These are phyloP conservation scores for Amiota minor DNA, from an alignment of 2,888 invertebrate species.

Conservation along the genomic window DNA sequence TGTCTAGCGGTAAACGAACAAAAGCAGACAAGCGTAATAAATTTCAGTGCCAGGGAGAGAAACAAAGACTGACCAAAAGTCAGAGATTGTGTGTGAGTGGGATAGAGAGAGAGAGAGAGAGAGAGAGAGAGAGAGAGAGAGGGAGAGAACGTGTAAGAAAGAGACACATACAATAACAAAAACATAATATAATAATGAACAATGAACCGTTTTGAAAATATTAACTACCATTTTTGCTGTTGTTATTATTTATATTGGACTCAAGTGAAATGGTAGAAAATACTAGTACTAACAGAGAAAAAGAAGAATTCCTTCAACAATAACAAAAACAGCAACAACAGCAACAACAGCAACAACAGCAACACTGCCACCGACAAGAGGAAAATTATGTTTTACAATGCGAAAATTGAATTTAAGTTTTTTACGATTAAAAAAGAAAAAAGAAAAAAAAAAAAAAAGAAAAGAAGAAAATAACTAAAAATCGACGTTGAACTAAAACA, in stretches of 20 bases:
- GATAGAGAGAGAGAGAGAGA: too few relatives aligned
- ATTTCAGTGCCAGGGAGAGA: conserved; percentile 47
- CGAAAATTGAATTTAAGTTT: conserved; percentile 67
- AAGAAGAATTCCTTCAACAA: conserved; percentile 35
- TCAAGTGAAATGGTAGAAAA: not conserved
- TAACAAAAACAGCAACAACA: conserved; percentile 20
- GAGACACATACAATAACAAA: conserved; percentile 42
- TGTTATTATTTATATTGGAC: not conserved
- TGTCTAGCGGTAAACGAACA: not conserved
- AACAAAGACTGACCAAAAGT: too few relatives aligned
- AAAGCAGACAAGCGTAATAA: conserved; percentile 62
- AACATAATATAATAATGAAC: conserved; percentile 23
- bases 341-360: conserved; percentile 33
- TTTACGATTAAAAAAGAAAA: conserved; percentile 54
- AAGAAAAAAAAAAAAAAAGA: not conserved
- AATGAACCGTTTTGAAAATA: conserved; percentile 43
- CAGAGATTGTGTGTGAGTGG: too few relatives aligned
- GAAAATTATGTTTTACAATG: conserved; percentile 68
- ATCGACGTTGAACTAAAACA: not conserved
- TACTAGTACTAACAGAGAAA: conserved; percentile 11
- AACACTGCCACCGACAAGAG: conserved; percentile 59
- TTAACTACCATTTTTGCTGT: conserved; percentile 40
- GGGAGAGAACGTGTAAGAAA: too few relatives aligned
- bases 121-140: too few relatives aligned
- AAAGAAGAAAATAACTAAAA: not conserved